Evolutionary conservation across 2,797 vertebrate genomes (phyloP).

Genomic region (Pangasius djambal): DNA sequence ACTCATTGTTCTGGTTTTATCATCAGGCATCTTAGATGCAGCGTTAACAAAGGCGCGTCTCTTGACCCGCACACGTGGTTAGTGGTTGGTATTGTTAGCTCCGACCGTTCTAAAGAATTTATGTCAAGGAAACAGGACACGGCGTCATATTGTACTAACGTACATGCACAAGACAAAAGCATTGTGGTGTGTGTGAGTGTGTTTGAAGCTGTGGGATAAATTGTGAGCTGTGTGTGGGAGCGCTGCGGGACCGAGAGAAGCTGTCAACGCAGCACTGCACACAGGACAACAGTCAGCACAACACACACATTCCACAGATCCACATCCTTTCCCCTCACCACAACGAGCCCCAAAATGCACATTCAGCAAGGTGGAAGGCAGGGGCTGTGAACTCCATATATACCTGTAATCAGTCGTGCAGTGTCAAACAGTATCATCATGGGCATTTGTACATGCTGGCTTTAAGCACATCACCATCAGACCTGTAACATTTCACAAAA

Average conservation of each 20-base stretch:
- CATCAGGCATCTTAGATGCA: background rate
- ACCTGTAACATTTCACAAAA: background rate
- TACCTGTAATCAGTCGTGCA: background rate
- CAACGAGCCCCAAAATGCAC: background rate
- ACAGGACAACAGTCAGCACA: conserved; percentile 72
- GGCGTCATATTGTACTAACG: background rate
- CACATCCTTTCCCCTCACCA: conserved; percentile 71
- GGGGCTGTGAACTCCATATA: background rate
- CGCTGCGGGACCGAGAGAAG: conserved; percentile 29
- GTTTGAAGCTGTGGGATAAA: conserved; percentile 5
- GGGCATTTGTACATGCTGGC: background rate
- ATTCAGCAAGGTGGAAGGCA: background rate
- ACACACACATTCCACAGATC: conserved; percentile 67
- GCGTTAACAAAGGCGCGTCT: background rate
- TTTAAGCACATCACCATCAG: background rate
- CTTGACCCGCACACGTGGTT: background rate
- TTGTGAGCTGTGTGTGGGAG: conserved; percentile 23
- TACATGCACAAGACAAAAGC: conserved; percentile 12
- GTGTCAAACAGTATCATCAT: background rate
- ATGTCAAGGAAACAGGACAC: conserved; percentile 5
- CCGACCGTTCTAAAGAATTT: background rate
- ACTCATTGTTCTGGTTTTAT: background rate
- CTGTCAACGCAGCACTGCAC: conserved; percentile 52
- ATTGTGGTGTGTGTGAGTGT: background rate
- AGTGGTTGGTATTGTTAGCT: background rate